phyloP scores from a whole-genome alignment of 2,797 vertebrate species.

The Anomalospiza imberbis region DNA sequence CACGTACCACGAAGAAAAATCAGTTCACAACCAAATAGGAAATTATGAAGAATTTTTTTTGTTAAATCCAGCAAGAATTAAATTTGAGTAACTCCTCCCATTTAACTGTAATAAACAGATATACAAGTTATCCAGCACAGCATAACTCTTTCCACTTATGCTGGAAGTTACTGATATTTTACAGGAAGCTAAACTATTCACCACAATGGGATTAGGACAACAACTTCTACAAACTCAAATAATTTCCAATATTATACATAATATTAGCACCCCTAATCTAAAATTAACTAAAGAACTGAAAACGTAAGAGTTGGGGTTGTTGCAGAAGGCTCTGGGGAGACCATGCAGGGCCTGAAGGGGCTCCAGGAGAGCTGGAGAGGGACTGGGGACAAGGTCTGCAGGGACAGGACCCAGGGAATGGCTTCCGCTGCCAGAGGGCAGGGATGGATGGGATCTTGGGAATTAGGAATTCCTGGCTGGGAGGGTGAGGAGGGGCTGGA shows the following conservation, averaged over 20 bases:
- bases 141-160: background rate
- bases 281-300: background rate
- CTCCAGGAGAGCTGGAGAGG: background rate
- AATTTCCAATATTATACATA: background rate
- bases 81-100: background rate
- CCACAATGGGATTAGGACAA: background rate
- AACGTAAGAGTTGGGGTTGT: background rate
- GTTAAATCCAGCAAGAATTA: background rate
- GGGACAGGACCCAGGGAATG: background rate
- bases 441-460: accelerated
- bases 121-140: background rate
- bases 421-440: background rate
- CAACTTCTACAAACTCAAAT: background rate
- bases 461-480: background rate
- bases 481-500: background rate
- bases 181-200: background rate
- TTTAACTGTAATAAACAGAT: background rate
- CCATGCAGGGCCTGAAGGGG: accelerated
- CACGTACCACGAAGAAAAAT: background rate
- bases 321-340: background rate
- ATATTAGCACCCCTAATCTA: background rate
- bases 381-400: accelerated
- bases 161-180: background rate
- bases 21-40: background rate
- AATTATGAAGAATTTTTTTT: background rate